Conservation (phyloP, 2,797 vertebrate species). For the Hoplostethus mediterraneus region DNA sequence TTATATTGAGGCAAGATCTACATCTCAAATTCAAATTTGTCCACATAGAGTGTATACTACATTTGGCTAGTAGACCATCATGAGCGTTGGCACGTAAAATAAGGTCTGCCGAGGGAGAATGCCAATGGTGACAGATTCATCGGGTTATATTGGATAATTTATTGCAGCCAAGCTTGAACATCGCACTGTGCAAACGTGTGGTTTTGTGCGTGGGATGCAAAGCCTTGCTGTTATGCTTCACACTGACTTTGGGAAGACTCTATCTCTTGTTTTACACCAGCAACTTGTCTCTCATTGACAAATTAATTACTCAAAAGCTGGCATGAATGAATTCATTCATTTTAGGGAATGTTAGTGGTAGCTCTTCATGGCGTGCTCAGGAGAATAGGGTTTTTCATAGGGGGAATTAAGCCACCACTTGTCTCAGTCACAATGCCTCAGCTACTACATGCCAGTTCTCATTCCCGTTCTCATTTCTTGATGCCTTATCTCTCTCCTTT, state of each 20-base stretch:
- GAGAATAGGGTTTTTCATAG: neutral
- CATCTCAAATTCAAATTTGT: neutral
- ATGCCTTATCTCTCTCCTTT: neutral
- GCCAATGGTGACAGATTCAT: constrained; percentile 50
- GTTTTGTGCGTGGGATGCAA: neutral
- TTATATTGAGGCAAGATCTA: neutral
- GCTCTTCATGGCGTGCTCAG: neutral
- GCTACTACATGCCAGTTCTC: constrained; percentile 83
- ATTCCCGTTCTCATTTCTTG: constrained; percentile 60
- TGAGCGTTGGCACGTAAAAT: constrained; percentile 1
- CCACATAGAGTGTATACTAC: neutral
- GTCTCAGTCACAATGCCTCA: constrained; percentile 48
- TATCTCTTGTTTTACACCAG: neutral
- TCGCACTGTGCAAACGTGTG: constrained; percentile 32
- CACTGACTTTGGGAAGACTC: neutral
- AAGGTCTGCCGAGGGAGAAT: constrained; percentile 20
- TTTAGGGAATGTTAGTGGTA: neutral
- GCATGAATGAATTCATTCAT: constrained; percentile 6
- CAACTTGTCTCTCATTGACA: neutral
- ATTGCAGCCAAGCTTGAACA: constrained; percentile 40
- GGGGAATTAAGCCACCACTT: neutral
- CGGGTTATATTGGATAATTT: constrained; percentile 21
- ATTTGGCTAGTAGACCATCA: neutral
- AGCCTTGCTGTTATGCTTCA: neutral
- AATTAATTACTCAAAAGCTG: constrained; percentile 20